phyloP scores from a whole-genome alignment of 1,140 invertebrate genomes.

The Brachionus paranguensis region DNA sequence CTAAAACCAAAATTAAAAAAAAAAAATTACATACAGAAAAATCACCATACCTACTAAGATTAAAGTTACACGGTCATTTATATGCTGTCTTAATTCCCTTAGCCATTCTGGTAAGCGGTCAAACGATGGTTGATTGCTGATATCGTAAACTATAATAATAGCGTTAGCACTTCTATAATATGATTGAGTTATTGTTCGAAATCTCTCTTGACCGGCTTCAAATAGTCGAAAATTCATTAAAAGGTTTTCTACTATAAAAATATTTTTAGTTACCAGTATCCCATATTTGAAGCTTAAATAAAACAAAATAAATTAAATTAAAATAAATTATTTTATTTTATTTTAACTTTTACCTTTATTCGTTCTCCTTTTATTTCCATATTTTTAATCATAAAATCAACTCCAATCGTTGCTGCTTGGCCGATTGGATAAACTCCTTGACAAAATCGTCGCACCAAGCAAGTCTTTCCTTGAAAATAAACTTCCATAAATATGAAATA shows the following conservation, averaged over 20 bases:
- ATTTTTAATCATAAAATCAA: slow-evolving; percentile 55
- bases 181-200: slow-evolving; percentile 81
- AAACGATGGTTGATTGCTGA: slow-evolving; percentile 70
- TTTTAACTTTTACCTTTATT: slow-evolving; percentile 47
- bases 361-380: slow-evolving; percentile 52
- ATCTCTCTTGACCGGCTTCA: slow-evolving; percentile 68
- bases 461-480: slow-evolving; percentile 45
- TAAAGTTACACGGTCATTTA: slow-evolving; percentile 48
- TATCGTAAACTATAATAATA: slow-evolving; percentile 98
- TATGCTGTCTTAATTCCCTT: slow-evolving; percentile 25
- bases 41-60: slow-evolving; percentile 73
- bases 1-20: neutral
- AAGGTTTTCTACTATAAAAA: neutral
- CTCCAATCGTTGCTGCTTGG: slow-evolving; percentile 53
- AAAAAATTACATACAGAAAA: neutral
- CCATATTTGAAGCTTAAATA: slow-evolving; percentile 38
- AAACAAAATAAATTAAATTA: neutral
- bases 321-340: neutral
- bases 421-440: slow-evolving; percentile 53
- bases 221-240: neutral
- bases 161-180: slow-evolving; percentile 98
- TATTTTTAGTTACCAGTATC: slow-evolving; percentile 9
- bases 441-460: slow-evolving; percentile 51
- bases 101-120: slow-evolving; percentile 27
- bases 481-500: neutral